Percentiles rank a stretch among this genome's conserved stretches.
Conservation (phyloP, 2,113 vertebrate genomes). For the Ophthalmolycus amberensis region DNA sequence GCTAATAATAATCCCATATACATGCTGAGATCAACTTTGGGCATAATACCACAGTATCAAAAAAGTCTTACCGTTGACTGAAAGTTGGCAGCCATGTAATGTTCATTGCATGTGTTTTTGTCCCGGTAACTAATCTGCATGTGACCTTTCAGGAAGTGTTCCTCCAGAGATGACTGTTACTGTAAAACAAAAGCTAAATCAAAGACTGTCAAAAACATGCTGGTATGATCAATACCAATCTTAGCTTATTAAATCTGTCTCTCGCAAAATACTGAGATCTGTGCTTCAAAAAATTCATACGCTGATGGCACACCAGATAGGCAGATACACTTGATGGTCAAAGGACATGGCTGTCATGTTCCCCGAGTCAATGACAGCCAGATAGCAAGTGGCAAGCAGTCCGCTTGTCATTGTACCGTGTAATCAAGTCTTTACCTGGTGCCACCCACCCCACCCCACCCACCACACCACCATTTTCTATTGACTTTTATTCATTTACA, state of each 20-base stretch:
- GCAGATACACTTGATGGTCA: slow-evolving; percentile 47
- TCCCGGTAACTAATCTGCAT: not conserved
- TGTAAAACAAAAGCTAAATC: not conserved
- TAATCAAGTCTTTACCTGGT: slow-evolving; percentile 57
- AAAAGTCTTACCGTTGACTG: too few species aligned
- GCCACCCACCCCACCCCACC: not conserved
- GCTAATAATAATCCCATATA: not conserved
- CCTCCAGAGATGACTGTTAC: not conserved
- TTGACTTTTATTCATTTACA: slow-evolving; percentile 33
- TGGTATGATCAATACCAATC: not conserved
- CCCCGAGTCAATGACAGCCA: slow-evolving; percentile 60
- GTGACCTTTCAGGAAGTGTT: not conserved
- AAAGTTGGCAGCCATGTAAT: too few species aligned
- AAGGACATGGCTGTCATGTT: slow-evolving; percentile 49
- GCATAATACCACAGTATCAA: not conserved
- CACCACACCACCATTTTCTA: not conserved
- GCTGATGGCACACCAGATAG: slow-evolving; percentile 41
- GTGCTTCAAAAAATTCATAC: slow-evolving; percentile 21
- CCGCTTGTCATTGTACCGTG: slow-evolving; percentile 41
- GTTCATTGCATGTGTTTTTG: not conserved
- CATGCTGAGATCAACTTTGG: not conserved
- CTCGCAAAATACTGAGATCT: not conserved
- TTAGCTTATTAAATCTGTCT: slow-evolving; percentile 33
- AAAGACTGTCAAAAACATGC: not conserved
- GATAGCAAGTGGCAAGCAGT: slow-evolving; percentile 27